Conservation (phyloP, 2,888 invertebrate species). For the Lepeophtheirus nordmannii region DNA sequence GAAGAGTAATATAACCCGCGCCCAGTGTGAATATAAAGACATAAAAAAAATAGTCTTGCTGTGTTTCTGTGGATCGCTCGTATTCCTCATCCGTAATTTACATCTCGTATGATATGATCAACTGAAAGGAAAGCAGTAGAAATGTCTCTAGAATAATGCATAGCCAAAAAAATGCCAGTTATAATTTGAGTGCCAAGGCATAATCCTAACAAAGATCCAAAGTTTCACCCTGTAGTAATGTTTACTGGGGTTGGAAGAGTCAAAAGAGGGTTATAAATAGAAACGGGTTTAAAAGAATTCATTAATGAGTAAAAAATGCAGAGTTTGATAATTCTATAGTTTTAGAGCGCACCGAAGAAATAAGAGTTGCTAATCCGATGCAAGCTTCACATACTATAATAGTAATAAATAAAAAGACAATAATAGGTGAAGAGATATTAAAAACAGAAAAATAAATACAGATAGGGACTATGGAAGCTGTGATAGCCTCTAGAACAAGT, state of each 20-base stretch:
- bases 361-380: background rate
- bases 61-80: slow-evolving; percentile 53
- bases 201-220: slow-evolving; percentile 48
- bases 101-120: slow-evolving; percentile 52
- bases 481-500: background rate
- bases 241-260: slow-evolving; percentile 46
- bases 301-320: background rate
- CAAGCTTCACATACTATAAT: background rate
- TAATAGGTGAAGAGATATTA: background rate
- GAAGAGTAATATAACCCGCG: slow-evolving; percentile 36
- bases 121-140: slow-evolving; percentile 49
- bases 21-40: slow-evolving; percentile 50
- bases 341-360: background rate
- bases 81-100: slow-evolving; percentile 51
- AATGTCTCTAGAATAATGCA: slow-evolving; percentile 51
- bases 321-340: background rate
- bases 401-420: background rate
- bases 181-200: slow-evolving; percentile 50
- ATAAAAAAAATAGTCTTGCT: slow-evolving; percentile 55
- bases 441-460: background rate
- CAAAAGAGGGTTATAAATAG: slow-evolving; percentile 36
- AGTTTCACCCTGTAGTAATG: slow-evolving; percentile 51
- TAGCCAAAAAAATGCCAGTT: slow-evolving; percentile 51
- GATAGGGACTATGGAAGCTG: background rate
- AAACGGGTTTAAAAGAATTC: background rate